Evolutionary conservation across 1,140 invertebrate species (phyloP).

Genomic region (Luehdorfia chinensis): DNA sequence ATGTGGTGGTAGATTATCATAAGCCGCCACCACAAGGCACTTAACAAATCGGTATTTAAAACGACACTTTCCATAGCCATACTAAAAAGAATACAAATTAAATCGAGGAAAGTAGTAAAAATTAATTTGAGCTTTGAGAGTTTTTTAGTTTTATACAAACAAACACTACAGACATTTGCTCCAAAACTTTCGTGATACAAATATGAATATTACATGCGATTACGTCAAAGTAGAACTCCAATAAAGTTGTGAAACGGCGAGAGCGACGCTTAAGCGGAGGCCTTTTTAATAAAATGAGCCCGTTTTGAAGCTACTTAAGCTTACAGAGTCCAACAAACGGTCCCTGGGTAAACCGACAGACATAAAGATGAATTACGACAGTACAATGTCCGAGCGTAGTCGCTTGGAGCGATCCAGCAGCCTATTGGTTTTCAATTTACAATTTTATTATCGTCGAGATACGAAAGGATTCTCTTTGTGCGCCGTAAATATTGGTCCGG

Average conservation of each 20-base stretch:
- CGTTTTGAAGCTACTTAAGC: slow-evolving; percentile 29
- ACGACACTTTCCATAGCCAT: too few species aligned
- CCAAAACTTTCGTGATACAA: slow-evolving; percentile 2
- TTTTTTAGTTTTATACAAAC: slow-evolving; percentile 4
- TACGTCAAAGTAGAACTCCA: not conserved
- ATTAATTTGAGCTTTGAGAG: slow-evolving; percentile 7
- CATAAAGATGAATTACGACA: slow-evolving; percentile 34
- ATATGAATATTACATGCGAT: slow-evolving; percentile 15
- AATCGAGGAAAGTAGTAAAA: slow-evolving; percentile 4
- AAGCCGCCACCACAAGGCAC: too few species aligned
- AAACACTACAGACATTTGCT: not conserved
- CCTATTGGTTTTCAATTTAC: slow-evolving; percentile 28
- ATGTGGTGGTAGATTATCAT: too few species aligned
- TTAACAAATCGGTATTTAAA: too few species aligned
- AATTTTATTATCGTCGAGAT: slow-evolving; percentile 28
- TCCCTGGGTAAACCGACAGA: slow-evolving; percentile 23
- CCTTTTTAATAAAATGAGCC: slow-evolving; percentile 26
- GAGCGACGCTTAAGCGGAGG: slow-evolving; percentile 13
- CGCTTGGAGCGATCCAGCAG: not conserved
- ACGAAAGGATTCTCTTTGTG: slow-evolving; percentile 22
- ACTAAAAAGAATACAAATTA: too few species aligned
- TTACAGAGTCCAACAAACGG: slow-evolving; percentile 30
- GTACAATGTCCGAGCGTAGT: slow-evolving; percentile 23
- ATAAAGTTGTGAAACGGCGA: not conserved
- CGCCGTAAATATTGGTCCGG: slow-evolving; percentile 20